Conservation (phyloP, 2,113 vertebrate genomes). For the Copsychus sechellarum region DNA sequence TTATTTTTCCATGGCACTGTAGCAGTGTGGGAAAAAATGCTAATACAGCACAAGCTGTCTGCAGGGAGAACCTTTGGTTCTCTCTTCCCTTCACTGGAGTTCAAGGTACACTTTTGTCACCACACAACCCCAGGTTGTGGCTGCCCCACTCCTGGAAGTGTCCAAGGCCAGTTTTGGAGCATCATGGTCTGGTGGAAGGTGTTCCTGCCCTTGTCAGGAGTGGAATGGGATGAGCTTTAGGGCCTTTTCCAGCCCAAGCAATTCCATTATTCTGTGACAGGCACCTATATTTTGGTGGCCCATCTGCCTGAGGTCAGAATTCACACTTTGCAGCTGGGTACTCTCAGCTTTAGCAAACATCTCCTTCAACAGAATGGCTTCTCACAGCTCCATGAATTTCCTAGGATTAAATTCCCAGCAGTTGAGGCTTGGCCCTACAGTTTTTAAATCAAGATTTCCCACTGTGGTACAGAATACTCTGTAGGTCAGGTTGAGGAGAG, state of each 20-base stretch:
- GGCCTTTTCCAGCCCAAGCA: neutral
- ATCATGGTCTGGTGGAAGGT: neutral
- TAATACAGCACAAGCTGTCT: neutral
- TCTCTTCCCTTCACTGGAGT: neutral
- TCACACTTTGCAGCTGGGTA: neutral
- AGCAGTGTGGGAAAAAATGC: neutral
- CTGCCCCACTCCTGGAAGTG: neutral
- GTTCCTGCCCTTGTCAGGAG: neutral
- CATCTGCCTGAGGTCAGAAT: neutral
- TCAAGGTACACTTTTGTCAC: neutral
- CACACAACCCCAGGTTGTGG: neutral
- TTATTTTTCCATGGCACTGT: neutral
- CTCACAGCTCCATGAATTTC: neutral
- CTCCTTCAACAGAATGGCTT: neutral
- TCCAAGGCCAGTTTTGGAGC: neutral
- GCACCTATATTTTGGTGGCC: neutral
- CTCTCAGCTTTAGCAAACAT: neutral
- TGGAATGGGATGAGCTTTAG: neutral
- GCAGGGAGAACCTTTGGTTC: neutral
- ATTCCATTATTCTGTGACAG: neutral
- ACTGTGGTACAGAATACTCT: neutral
- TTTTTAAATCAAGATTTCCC: neutral
- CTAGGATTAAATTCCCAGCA: neutral
- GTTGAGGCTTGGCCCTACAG: neutral
- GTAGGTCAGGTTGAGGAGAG: neutral